Percentiles rank a stretch among this genome's conserved stretches.
phyloP scores from a whole-genome alignment of 2,113 vertebrate species.

The Tenebrosternarchus preto region DNA sequence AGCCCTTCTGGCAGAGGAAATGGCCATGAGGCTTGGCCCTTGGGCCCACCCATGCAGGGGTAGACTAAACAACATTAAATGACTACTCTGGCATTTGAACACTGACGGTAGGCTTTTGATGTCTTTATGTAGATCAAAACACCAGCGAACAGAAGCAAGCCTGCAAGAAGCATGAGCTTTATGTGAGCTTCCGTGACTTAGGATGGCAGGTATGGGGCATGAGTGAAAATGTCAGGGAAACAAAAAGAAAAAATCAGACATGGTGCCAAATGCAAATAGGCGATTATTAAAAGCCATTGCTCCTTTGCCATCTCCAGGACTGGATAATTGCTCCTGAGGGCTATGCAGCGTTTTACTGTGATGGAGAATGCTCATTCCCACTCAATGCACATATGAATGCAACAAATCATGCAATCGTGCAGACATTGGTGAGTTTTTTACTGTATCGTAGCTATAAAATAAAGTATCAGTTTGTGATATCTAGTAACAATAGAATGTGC shows the following conservation, averaged over 20 bases:
- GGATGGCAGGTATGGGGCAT: constrained; percentile 90
- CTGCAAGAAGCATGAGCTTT: constrained; percentile 98
- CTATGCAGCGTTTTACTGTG: constrained; percentile 97
- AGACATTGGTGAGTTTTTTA: constrained; percentile 85
- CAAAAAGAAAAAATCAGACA: not conserved
- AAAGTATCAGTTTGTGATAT: not conserved
- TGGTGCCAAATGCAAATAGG: not conserved
- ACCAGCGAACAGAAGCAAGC: constrained; percentile 97
- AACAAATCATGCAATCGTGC: constrained; percentile 97
- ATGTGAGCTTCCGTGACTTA: constrained; percentile 96
- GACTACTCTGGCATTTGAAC: constrained; percentile 40
- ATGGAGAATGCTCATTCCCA: constrained; percentile 97
- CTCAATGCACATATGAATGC: constrained; percentile 99
- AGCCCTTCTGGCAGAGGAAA: constrained; percentile 17
- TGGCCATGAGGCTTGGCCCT: constrained; percentile 27
- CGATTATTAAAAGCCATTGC: no score
- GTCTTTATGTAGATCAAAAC: constrained; percentile 83
- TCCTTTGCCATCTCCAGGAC: constrained; percentile 73
- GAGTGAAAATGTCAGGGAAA: not conserved
- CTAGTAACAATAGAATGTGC: not conserved
- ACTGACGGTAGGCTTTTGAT: constrained; percentile 46
- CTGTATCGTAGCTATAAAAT: not conserved
- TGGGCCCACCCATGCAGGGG: constrained; percentile 47
- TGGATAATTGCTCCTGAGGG: constrained; percentile 99
- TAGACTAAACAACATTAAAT: constrained; percentile 53